A percentile compares a stretch with the other conserved stretches of the same genome.
Evolutionary conservation across 1,140 invertebrate genomes (phyloP).

Genomic region (Pseudachorutes palmiensis): DNA sequence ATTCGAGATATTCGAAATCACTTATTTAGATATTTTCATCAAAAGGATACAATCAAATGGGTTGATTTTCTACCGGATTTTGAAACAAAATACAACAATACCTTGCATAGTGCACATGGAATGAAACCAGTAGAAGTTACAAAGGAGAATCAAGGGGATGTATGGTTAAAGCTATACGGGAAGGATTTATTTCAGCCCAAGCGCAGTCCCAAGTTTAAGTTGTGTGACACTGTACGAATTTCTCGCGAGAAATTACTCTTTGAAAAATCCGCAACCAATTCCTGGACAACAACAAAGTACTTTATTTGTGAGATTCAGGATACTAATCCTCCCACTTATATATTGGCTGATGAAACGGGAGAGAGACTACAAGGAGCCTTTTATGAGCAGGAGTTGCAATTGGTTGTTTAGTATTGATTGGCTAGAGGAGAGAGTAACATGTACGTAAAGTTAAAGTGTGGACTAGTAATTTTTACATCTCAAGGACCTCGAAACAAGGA

Average conservation of each 20-base stretch:
- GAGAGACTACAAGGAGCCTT: not conserved
- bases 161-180: constrained; percentile 11
- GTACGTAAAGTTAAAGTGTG: not conserved
- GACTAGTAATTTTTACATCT: not conserved
- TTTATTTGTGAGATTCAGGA: not conserved
- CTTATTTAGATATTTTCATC: not conserved
- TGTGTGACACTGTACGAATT: constrained; percentile 11
- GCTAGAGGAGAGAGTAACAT: not conserved
- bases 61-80: not conserved
- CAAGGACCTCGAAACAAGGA: not conserved
- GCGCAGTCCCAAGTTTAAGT: not conserved
- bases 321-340: not conserved
- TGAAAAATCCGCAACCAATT: constrained; percentile 13
- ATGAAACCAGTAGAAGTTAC: constrained; percentile 1
- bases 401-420: not conserved
- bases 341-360: not conserved
- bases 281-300: not conserved
- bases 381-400: not conserved
- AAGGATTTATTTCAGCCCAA: not conserved
- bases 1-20: not conserved
- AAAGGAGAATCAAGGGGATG: constrained; percentile 10
- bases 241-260: constrained; percentile 3
- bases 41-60: not conserved
- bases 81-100: constrained; percentile 1
- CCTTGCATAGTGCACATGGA: not conserved